Base-by-base conservation (phyloP, 2,797 vertebrate genomes). In the Acrossocheilus wenchowensis region DNA sequence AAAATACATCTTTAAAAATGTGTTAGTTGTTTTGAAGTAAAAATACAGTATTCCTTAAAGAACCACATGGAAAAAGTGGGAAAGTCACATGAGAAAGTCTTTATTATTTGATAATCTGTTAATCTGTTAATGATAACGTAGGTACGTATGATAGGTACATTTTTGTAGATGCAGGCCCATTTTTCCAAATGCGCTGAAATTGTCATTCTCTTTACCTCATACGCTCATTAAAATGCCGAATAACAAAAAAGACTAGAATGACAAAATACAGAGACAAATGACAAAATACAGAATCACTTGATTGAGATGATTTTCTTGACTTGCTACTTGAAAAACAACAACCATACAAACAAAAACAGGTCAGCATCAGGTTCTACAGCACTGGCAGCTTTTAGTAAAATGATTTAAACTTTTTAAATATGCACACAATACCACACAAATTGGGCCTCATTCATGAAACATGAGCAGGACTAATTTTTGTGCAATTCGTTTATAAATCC, bases 371-470 rank as follows among this genome's bases (percentile, higher is more conserved):
- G 36, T 19, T 79, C 4, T 26, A 0, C n/a, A 62, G 77, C 11
- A 23, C 23, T 57, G 30, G 34, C 50, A 78, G 19, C 6, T 57
- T 77, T 54, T 14, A 15, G 21, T 54, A 77, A 77, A 41, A 43
- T 54, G 0, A 36, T n/a, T 15, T 43, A 26, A 78, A 43, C 60
- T 39, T 41, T 54, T n/a, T 60, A 26, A 41, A 54, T 57, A 26
- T 0, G 14, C 36, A 78, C 64, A 36, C 30, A 68, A 26, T 36
- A 19, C 12, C 71, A 50, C 71, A 62, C 36, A 83, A n/a, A 60
- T 10, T 73, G 54, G n/a, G 26, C 26, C 54, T 34, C 17, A 48
- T 83, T 75, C 41, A 75, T n/a, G 26, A 64, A 83, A 62, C 12
- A 23, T 5, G 30, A 83, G 54, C 30, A 17, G 5, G 36, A 62